Percentiles rank a stretch among this genome's conserved stretches.
Conservation (phyloP, 2,888 invertebrate species). For the Steinernema scapterisci region DNA sequence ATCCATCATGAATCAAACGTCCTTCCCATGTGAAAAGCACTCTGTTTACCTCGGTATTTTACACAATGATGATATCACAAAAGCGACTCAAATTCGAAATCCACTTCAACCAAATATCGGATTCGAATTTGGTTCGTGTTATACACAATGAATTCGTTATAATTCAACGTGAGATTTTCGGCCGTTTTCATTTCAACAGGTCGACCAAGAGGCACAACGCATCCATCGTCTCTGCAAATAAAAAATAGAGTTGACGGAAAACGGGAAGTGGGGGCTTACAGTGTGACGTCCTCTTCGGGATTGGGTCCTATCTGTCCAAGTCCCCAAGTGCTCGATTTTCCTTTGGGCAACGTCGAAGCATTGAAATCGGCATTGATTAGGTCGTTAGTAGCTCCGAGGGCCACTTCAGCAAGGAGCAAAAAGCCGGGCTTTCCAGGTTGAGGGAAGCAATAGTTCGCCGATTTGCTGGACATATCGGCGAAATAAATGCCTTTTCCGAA, state of each 20-base stretch:
- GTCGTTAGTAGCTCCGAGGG: constrained; percentile 33
- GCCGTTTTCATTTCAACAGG: constrained; percentile 57
- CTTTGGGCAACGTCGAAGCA: constrained; percentile 68
- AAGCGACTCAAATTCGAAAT: constrained; percentile 68
- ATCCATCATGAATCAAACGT: background rate
- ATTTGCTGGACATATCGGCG: constrained; percentile 72
- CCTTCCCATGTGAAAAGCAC: background rate
- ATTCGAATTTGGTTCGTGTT: constrained; percentile 70
- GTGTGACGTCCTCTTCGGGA: constrained; percentile 39
- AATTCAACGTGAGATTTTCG: constrained; percentile 68
- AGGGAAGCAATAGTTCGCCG: constrained; percentile 71
- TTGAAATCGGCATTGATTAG: constrained; percentile 67
- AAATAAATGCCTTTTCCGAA: constrained; percentile 72
- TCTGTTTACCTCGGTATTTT: background rate
- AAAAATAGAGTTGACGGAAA: background rate
- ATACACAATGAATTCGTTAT: constrained; percentile 72
- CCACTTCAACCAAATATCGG: constrained; percentile 70
- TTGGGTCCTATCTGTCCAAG: constrained; percentile 69
- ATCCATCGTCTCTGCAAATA: constrained; percentile 55
- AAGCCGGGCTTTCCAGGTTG: constrained; percentile 68
- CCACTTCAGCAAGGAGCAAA: constrained; percentile 70
- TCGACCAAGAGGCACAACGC: constrained; percentile 69
- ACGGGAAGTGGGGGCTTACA: constrained; percentile 42
- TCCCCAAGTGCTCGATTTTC: constrained; percentile 69
- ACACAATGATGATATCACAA: background rate